Evolutionary conservation across 2,888 invertebrate genomes (phyloP), one percentile per base, ranked within the genome.

Genomic region (Lobophora halterata): DNA sequence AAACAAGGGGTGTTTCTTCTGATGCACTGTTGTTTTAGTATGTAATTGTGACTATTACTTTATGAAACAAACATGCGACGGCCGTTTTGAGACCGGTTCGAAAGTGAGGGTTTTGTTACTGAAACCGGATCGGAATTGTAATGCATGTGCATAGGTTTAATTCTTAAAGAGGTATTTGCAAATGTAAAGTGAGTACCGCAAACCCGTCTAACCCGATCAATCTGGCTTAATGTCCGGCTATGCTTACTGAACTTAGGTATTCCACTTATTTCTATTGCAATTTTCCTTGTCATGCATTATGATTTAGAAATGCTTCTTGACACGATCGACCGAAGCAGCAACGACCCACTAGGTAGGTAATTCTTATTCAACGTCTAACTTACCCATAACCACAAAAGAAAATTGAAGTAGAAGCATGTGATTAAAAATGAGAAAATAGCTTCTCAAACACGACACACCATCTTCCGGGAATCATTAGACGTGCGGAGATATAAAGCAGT

Each of bases 41-140:
- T 29, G 20, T 16, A 34, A 26, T 40, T 30, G 17, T 16, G 5
- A 21, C 7, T 38, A 20, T 17, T n/a, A n/a, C n/a, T n/a, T 25
- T 34, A 13, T 21, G 12, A 29, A 31, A 18, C 27, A 48, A 46
- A 44, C 49, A 54, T 58, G 47, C 49, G 47, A 55, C 58, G 51
- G 55, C 57, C 45, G 61, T 60, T 65, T 58, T 54, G 40, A 59
- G 72, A 82, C 79, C 78, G 79, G 80, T 81, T 80, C 57, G 81
- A 81, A 83, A 81, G 80, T 74, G 66, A 71, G 68, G 63, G 72
- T 71, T 74, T 77, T 75, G 73, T 72, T 71, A 58, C 66, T 61
- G 65, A 65, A 77, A 79, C 77, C 77, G 73, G 76, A 75, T 70
- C 65, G 53, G 55, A 69, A 71, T 71, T 68, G 71, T 72, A 60